Percentiles rank a stretch among this genome's conserved stretches.
Evolutionary conservation across 2,888 invertebrate genomes (phyloP).

Genomic region (Pachydiplax longipennis): DNA sequence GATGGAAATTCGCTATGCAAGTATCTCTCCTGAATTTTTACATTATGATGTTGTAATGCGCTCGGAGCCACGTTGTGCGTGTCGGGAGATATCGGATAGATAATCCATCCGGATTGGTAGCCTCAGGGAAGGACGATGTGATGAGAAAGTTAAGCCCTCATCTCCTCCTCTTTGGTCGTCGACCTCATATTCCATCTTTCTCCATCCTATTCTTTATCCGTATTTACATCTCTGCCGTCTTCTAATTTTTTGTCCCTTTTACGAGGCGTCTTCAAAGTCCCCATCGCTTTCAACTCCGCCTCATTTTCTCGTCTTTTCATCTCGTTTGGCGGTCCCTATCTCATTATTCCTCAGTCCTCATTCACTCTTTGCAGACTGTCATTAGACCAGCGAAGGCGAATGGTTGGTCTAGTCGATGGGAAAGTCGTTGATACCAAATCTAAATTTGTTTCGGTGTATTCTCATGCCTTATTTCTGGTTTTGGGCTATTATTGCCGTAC

Average conservation of each 20-base stretch:
- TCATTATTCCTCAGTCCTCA: background rate
- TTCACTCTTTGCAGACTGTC: no score
- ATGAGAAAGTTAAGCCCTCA: slow-evolving; percentile 34
- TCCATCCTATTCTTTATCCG: background rate
- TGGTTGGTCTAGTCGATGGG: no score
- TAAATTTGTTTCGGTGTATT: no score
- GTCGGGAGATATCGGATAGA: slow-evolving; percentile 14
- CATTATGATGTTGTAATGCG: slow-evolving; percentile 24
- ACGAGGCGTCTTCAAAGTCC: background rate
- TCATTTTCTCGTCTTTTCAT: background rate
- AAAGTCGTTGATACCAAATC: no score
- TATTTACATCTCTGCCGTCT: background rate
- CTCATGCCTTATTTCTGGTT: no score
- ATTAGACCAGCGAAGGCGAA: no score
- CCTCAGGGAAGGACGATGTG: background rate
- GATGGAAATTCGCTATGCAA: background rate
- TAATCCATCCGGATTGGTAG: background rate
- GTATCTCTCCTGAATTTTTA: background rate
- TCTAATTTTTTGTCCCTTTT: background rate
- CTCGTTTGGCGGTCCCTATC: background rate
- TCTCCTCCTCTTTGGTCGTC: background rate
- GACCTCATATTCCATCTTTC: background rate
- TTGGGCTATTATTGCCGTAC: no score
- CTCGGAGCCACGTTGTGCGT: slow-evolving; percentile 14
- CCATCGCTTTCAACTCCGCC: background rate